These are phyloP conservation scores for Anisognathus igniventris DNA, from an alignment of 2,797 vertebrate genomes.

Conservation along the genomic window DNA sequence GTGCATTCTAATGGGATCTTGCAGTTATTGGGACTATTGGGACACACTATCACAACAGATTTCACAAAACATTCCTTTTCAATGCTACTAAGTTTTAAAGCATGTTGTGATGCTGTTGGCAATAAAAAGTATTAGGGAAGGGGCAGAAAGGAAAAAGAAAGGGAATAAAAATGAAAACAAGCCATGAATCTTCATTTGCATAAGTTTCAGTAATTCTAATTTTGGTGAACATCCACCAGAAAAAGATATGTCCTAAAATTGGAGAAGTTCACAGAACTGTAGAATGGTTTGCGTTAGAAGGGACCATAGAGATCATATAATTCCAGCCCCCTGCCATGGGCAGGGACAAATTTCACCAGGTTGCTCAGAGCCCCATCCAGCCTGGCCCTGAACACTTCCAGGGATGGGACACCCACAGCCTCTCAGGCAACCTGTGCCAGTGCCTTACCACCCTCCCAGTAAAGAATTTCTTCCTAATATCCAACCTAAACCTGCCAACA, in stretches of 20 bases:
- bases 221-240: background rate
- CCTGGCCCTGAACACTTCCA: background rate
- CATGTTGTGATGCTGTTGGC: background rate
- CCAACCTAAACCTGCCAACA: background rate
- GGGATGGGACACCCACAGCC: rapidly evolving
- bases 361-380: background rate
- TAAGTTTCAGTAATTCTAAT: background rate
- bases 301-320: background rate
- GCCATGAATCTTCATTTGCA: background rate
- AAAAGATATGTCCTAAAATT: background rate
- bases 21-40: background rate
- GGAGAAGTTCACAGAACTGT: background rate
- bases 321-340: background rate
- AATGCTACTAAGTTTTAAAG: background rate
- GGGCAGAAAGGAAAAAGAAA: background rate
- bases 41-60: background rate
- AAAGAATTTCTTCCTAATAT: rapidly evolving
- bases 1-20: background rate
- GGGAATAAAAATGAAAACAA: background rate
- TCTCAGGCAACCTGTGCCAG: too few species aligned
- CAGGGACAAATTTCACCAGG: background rate
- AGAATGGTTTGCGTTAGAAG: background rate
- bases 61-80: background rate
- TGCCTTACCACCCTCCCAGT: rapidly evolving
- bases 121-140: background rate